phyloP scores from a whole-genome alignment of 2,797 vertebrate species.

The Micropoecilia bifurca region DNA sequence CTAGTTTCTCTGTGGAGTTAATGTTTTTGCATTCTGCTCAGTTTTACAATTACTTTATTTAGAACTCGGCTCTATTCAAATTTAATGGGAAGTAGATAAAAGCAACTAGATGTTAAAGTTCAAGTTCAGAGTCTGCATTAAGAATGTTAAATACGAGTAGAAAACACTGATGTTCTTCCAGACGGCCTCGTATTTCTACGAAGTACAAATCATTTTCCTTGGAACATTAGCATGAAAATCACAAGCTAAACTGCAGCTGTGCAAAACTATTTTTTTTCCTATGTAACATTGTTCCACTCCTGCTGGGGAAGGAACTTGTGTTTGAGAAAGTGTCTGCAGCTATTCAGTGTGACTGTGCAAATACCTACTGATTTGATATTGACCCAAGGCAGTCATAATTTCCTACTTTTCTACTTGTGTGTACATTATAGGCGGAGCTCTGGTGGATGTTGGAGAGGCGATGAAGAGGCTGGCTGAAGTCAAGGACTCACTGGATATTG shows the following conservation, averaged over 20 bases:
- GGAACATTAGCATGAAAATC: not conserved
- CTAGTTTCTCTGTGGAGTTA: not conserved
- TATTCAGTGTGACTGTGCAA: not conserved
- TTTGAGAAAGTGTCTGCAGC: not conserved
- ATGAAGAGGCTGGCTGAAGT: conserved; percentile 94
- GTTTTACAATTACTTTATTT: not conserved
- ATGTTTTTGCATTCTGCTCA: not conserved
- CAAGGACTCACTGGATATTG: conserved; percentile 96
- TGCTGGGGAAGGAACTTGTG: not conserved
- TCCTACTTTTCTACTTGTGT: not conserved
- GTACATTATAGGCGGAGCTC: conserved; percentile 83
- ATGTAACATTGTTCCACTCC: not conserved
- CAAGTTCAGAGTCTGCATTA: not conserved
- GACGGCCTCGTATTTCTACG: not conserved
- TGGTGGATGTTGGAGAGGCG: conserved; percentile 90
- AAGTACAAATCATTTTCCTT: not conserved
- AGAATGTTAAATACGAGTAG: not conserved
- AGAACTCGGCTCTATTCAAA: not conserved
- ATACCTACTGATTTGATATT: conserved; percentile 4
- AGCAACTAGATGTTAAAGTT: not conserved
- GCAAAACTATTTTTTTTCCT: not conserved
- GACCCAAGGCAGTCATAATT: not conserved
- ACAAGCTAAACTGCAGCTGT: not conserved
- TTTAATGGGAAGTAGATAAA: not conserved
- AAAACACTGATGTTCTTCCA: not conserved